phyloP scores from a whole-genome alignment of 2,888 invertebrate genomes.

The Machimus rusticus region DNA sequence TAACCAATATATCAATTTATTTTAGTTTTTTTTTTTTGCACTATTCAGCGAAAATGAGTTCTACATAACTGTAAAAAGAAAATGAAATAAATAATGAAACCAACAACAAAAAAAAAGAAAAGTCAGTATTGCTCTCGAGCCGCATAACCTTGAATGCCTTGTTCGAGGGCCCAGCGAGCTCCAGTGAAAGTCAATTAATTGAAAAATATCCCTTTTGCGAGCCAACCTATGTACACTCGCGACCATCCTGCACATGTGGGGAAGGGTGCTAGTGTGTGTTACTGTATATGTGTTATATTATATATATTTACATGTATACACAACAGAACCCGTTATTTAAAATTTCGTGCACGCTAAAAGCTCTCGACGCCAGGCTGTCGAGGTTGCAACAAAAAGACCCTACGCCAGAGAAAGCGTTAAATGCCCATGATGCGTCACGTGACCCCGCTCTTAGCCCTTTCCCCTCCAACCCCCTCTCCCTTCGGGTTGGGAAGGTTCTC shows the following conservation, averaged over 20 bases:
- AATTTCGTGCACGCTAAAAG: not conserved
- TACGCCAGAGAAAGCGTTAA: not conserved
- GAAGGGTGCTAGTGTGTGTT: not conserved
- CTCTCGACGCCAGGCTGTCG: constrained; percentile 4
- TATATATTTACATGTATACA: not conserved
- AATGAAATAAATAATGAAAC: not conserved
- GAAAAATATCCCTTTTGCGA: not conserved
- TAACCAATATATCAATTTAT: not conserved
- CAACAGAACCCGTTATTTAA: not conserved
- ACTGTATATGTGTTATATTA: not conserved
- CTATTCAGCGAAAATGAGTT: not conserved
- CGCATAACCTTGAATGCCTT: not conserved
- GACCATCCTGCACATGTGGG: not conserved
- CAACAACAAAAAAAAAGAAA: not conserved
- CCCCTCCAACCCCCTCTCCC: not conserved
- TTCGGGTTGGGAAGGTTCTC: not conserved
- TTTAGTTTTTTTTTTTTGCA: not conserved
- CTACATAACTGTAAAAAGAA: not conserved
- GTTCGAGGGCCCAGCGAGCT: not conserved
- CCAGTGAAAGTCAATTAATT: constrained; percentile 10
- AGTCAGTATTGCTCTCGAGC: not conserved
- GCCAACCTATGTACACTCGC: not conserved
- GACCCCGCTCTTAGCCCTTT: not conserved
- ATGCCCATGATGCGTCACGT: not conserved
- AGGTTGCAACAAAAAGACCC: not conserved